A percentile compares a stretch with the other conserved stretches of the same genome.
Conservation (phyloP, 1,140 invertebrate genomes). For the Aphis craccivora region DNA sequence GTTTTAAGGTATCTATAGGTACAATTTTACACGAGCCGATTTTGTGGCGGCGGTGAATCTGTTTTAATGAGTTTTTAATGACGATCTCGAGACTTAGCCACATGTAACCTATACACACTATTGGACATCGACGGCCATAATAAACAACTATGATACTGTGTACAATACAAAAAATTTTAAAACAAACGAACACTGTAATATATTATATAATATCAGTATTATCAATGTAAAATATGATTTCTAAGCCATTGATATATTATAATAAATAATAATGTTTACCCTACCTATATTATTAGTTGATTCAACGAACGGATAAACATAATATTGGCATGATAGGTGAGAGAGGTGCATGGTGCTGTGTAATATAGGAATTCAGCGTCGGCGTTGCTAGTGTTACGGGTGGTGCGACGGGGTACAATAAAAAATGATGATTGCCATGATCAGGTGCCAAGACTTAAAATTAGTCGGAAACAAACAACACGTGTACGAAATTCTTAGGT, state of each 20-base stretch:
- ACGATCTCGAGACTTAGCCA: neutral
- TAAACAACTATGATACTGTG: neutral
- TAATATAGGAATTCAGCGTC: neutral
- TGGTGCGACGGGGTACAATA: neutral
- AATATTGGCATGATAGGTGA: neutral
- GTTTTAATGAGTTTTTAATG: conserved; percentile 51
- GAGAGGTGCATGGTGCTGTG: neutral
- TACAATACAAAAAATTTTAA: neutral
- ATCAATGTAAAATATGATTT: neutral
- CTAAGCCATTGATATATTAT: neutral
- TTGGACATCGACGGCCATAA: neutral
- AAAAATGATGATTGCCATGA: conserved; percentile 22
- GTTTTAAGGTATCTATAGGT: neutral
- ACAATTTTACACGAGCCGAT: neutral
- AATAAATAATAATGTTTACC: neutral
- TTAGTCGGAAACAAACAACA: conserved; percentile 42
- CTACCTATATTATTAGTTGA: neutral
- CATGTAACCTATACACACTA: too few species aligned
- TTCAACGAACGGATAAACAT: neutral
- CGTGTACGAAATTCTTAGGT: neutral
- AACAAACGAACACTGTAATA: neutral
- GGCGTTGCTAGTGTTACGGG: neutral
- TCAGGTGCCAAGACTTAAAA: conserved; percentile 55
- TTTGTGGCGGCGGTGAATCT: neutral
- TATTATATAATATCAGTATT: too few species aligned